phyloP scores from a whole-genome alignment of 2,888 invertebrate species.

The Cephus pulcher region DNA sequence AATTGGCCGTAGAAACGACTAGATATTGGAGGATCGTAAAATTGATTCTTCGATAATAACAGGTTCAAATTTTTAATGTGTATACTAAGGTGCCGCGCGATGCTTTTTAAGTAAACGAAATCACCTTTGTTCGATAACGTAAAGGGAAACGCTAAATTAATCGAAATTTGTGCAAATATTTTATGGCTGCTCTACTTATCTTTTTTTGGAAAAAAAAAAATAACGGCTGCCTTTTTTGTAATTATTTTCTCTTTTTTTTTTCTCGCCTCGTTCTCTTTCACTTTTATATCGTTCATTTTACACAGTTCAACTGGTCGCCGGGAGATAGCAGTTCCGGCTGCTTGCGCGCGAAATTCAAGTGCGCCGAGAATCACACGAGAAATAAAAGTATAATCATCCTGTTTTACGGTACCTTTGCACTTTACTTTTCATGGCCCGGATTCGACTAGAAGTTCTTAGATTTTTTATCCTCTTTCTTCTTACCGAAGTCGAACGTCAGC shows the following conservation, averaged over 20 bases:
- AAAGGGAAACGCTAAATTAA: background rate
- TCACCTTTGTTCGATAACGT: background rate
- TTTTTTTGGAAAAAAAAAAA: too few species aligned
- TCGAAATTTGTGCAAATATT: too few species aligned
- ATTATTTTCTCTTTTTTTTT: background rate
- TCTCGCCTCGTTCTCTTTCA: background rate
- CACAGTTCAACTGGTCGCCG: background rate
- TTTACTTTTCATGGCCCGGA: background rate
- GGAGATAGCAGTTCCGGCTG: background rate
- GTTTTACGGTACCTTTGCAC: background rate
- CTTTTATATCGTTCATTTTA: background rate
- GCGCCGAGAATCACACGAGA: background rate
- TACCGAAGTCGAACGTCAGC: background rate
- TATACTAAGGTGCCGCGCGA: background rate
- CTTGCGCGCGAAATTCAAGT: background rate
- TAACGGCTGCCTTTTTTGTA: too few species aligned
- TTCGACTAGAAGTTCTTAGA: background rate
- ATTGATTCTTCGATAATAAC: background rate
- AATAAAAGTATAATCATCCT: background rate
- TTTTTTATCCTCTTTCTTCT: background rate
- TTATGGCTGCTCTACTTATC: too few species aligned
- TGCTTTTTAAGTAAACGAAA: background rate
- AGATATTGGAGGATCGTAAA: background rate
- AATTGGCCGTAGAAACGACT: background rate
- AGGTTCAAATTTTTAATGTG: background rate